Conservation (phyloP, 2,888 invertebrate genomes). For the Julus scandinavius region DNA sequence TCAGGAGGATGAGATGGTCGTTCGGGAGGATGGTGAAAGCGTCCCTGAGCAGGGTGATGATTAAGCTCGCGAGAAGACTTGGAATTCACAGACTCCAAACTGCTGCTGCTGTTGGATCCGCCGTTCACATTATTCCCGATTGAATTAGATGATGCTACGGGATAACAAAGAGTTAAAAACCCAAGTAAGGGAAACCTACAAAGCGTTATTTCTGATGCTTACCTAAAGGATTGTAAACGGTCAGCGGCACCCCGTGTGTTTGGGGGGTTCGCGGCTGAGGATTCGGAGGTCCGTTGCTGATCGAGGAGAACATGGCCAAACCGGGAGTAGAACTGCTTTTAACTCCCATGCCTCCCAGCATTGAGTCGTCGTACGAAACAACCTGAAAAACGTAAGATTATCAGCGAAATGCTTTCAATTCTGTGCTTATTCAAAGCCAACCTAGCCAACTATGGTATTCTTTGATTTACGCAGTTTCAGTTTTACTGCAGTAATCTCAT, state of each 20-base stretch:
- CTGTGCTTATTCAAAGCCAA: background rate
- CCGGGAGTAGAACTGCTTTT: conserved; percentile 52
- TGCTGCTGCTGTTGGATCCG: conserved; percentile 72
- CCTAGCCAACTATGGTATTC: too few relatives aligned
- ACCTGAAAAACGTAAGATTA: background rate
- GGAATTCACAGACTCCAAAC: conserved; percentile 86
- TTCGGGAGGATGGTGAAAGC: background rate
- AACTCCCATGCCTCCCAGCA: conserved; percentile 52
- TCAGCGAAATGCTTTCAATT: background rate
- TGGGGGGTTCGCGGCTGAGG: conserved; percentile 38
- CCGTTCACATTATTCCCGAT: conserved; percentile 54
- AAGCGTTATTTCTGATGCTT: background rate
- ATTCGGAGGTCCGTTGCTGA: conserved; percentile 8
- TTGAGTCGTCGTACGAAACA: conserved; percentile 40
- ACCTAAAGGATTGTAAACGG: conserved; percentile 50
- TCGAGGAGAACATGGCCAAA: background rate
- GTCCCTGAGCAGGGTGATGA: conserved; percentile 54
- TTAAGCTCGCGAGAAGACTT: conserved; percentile 63
- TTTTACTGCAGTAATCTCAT: too few relatives aligned
- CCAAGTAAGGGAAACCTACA: background rate
- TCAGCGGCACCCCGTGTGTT: conserved; percentile 5
- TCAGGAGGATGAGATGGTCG: background rate
- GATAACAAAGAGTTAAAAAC: background rate
- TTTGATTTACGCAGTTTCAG: too few relatives aligned
- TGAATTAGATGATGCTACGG: background rate